A percentile compares a stretch with the other conserved stretches of the same genome.
Evolutionary conservation across 2,888 invertebrate genomes (phyloP).

Genomic region (Ditula angustiorana): DNA sequence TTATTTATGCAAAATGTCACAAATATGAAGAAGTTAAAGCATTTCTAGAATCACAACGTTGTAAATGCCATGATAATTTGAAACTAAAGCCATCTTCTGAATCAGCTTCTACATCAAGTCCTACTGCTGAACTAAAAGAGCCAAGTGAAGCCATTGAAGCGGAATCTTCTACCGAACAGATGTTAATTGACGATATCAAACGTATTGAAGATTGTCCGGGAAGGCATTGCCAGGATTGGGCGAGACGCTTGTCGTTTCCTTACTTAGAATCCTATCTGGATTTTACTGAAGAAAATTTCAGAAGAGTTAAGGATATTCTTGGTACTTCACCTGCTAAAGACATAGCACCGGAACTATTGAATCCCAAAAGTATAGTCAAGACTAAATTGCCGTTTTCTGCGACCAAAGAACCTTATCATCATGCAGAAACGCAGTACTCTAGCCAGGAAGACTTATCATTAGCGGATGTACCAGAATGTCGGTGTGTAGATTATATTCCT

Average conservation of each 20-base stretch:
- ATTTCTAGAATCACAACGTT: slow-evolving; percentile 63
- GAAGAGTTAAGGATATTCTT: slow-evolving; percentile 62
- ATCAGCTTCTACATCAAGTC: slow-evolving; percentile 22
- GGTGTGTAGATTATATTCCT: slow-evolving; percentile 52
- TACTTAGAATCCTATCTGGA: slow-evolving; percentile 63
- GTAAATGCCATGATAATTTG: slow-evolving; percentile 62
- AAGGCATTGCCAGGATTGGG: slow-evolving; percentile 58
- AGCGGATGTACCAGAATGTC: slow-evolving; percentile 52
- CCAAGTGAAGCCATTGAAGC: slow-evolving; percentile 42
- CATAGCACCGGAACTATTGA: slow-evolving; percentile 50
- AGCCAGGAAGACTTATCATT: slow-evolving; percentile 63
- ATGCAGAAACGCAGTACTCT: slow-evolving; percentile 70
- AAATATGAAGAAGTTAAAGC: slow-evolving; percentile 68
- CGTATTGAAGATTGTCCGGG: slow-evolving; percentile 60
- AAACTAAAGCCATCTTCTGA: slow-evolving; percentile 27
- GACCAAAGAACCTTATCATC: slow-evolving; percentile 61
- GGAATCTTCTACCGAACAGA: slow-evolving; percentile 62
- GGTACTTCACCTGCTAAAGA: slow-evolving; percentile 45
- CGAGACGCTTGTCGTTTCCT: slow-evolving; percentile 57
- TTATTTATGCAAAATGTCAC: slow-evolving; percentile 74
- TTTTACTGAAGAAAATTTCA: slow-evolving; percentile 70
- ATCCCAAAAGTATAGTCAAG: slow-evolving; percentile 56
- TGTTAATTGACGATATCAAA: slow-evolving; percentile 60
- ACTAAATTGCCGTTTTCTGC: slow-evolving; percentile 63
- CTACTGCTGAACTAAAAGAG: slow-evolving; percentile 33